phyloP scores from a whole-genome alignment of 2,888 invertebrate species.

The Miltochrista miniata region DNA sequence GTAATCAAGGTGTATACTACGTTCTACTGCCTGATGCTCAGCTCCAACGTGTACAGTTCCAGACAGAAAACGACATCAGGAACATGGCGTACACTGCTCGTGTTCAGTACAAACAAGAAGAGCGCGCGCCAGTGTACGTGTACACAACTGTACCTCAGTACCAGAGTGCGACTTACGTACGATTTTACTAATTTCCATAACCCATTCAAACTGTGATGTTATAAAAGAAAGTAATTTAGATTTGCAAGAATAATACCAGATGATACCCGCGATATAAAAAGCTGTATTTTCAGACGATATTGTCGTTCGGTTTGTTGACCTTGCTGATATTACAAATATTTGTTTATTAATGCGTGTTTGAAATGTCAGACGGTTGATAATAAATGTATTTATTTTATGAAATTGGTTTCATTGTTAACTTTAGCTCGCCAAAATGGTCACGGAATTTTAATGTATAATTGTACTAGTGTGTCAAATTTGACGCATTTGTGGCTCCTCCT shows the following conservation, averaged over 20 bases:
- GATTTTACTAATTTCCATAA: constrained; percentile 42
- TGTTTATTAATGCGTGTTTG: too few species aligned
- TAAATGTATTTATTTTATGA: too few species aligned
- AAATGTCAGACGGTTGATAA: too few species aligned
- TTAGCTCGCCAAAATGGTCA: too few species aligned
- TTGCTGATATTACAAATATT: too few species aligned
- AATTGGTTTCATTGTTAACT: too few species aligned
- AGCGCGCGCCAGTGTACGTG: constrained; percentile 85
- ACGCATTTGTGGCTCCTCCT: too few species aligned
- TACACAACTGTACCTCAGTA: constrained; percentile 76
- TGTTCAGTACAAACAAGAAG: constrained; percentile 85
- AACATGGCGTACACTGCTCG: constrained; percentile 87
- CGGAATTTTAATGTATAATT: too few species aligned
- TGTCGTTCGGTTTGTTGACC: constrained; percentile 26
- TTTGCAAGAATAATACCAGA: constrained; percentile 39
- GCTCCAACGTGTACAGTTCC: constrained; percentile 85
- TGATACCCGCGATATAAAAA: constrained; percentile 27
- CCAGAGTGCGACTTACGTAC: constrained; percentile 57
- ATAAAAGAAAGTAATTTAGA: constrained; percentile 43
- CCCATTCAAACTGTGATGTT: constrained; percentile 27
- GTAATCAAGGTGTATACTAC: constrained; percentile 84
- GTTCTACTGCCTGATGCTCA: constrained; percentile 85
- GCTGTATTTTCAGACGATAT: constrained; percentile 33
- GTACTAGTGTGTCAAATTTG: too few species aligned
- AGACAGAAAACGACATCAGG: constrained; percentile 74